These are phyloP conservation scores for Meda fulgida DNA, from an alignment of 2,797 vertebrate species.

Conservation along the genomic window DNA sequence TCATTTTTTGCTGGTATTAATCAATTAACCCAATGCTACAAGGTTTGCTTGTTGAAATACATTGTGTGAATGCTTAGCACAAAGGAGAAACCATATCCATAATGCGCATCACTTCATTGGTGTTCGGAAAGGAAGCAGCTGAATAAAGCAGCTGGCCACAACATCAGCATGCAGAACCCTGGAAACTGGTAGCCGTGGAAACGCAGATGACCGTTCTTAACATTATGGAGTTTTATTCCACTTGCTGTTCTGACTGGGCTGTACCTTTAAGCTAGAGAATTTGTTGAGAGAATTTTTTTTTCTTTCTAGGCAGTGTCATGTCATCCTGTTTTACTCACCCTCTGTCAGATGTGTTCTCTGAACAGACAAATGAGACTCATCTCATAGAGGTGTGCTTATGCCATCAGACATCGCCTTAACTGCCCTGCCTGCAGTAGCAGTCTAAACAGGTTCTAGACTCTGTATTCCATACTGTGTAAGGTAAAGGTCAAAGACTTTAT, in stretches of 20 bases:
- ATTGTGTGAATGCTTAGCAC: not conserved
- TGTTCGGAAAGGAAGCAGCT: slow-evolving; percentile 30
- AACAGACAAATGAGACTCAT: not conserved
- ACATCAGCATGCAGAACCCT: slow-evolving; percentile 1
- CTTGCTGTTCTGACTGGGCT: not conserved
- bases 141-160: slow-evolving; percentile 33
- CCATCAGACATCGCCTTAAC: not conserved
- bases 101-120: not conserved
- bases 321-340: slow-evolving; percentile 6
- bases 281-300: not conserved
- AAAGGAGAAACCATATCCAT: not conserved
- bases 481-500: not conserved
- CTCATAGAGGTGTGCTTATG: not conserved
- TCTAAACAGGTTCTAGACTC: not conserved
- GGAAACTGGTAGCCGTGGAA: slow-evolving; percentile 52
- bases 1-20: not conserved
- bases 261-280: not conserved
- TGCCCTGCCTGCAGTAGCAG: not conserved
- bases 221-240: not conserved
- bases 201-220: slow-evolving; percentile 2
- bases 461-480: not conserved
- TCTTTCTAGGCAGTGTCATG: not conserved
- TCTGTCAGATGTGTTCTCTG: not conserved
- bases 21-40: not conserved
- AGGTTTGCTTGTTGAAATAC: not conserved